Base-by-base conservation (phyloP, 2,888 invertebrate species). In the Drosophila engyochracea region DNA sequence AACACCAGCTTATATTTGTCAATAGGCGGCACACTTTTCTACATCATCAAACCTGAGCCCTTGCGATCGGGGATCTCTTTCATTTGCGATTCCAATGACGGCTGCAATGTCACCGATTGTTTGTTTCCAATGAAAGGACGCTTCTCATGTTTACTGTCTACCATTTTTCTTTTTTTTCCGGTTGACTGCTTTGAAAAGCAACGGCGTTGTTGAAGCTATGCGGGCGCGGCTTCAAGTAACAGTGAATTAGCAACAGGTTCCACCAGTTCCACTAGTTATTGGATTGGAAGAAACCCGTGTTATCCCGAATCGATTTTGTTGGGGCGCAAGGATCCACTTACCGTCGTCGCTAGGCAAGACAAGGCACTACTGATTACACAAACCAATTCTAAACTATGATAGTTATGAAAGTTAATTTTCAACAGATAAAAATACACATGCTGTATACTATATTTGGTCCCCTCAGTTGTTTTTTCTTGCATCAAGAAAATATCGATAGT, bases 1-100 rank as follows among this genome's bases (percentile, higher is more conserved):
- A 97, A 98, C 52, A 99, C 98, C 53, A 98, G 92, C 91, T 96
- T 95, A 93, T 95, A 95, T 94, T 95, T 96, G 94, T 98, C 98
- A 69, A 94, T 95, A 0, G 98, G 98, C 31, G 97, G 96, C n/a
- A n/a, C n/a, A n/a, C n/a, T n/a, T n/a, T n/a, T n/a, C n/a, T n/a
- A n/a, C 69, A 96, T 95, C 44, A 95, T 95, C 52, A 96, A 94
- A 72, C 94, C 94, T 90, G 91, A 89, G 79, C 69, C 65, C 16
- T 74, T 75, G 0, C 67, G 73, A 25, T 86, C 81, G 31, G n/a
- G n/a, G n/a, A n/a, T n/a, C n/a, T n/a, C n/a, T n/a, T n/a, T n/a
- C n/a, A n/a, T n/a, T n/a, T n/a, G n/a, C n/a, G n/a, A n/a, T n/a
- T n/a, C n/a, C n/a, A n/a, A n/a, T n/a, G n/a, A n/a, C n/a, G n/a